These are phyloP conservation scores for Pollenia griseotomentosa DNA, from an alignment of 2,888 invertebrate genomes.

Conservation along the genomic window DNA sequence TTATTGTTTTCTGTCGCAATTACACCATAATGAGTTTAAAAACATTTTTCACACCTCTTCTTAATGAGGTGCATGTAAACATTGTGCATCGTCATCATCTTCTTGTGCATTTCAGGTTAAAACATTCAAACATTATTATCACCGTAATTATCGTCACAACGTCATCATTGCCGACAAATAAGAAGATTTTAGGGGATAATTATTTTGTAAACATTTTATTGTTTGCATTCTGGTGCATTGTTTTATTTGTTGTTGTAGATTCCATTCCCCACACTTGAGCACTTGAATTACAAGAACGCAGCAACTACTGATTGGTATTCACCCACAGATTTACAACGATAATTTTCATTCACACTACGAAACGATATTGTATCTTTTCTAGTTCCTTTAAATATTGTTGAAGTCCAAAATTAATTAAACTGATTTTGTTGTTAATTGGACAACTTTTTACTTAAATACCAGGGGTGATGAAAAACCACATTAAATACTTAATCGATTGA, in stretches of 20 bases:
- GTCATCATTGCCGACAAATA: slow-evolving; percentile 49
- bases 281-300: background rate
- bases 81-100: slow-evolving; percentile 16
- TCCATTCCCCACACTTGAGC: background rate
- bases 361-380: no score
- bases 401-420: background rate
- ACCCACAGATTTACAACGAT: no score
- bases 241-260: background rate
- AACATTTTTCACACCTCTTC: slow-evolving; percentile 80
- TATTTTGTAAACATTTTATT: slow-evolving; percentile 33
- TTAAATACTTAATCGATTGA: background rate
- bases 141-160: slow-evolving; percentile 8
- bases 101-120: background rate
- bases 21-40: slow-evolving; percentile 81
- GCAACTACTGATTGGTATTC: background rate
- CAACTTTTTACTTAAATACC: background rate
- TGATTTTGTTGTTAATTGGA: no score
- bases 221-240: background rate
- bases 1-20: slow-evolving; percentile 83
- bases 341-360: no score
- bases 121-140: background rate
- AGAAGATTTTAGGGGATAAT: background rate
- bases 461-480: background rate
- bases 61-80: slow-evolving; percentile 70
- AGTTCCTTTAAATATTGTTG: background rate